Percentiles rank a stretch among this genome's conserved stretches.
Conservation (phyloP, 2,888 invertebrate genomes). For the Epinotia bilunana region DNA sequence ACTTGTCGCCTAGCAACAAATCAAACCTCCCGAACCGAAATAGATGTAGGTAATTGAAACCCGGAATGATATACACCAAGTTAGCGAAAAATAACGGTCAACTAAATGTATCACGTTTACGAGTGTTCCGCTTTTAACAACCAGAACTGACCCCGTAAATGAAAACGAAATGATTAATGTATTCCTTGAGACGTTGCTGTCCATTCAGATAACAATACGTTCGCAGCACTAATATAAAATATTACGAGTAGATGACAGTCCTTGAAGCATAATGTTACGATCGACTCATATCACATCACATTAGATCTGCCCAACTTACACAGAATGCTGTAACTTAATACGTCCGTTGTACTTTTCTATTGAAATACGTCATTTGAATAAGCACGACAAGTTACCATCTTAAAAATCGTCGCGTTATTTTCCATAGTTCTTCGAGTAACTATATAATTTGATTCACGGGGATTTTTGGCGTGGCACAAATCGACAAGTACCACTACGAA, state of each 20-base stretch:
- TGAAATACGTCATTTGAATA: no score
- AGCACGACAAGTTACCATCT: no score
- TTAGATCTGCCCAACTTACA: background rate
- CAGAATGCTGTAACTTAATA: background rate
- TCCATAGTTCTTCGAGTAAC: no score
- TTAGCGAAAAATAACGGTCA: slow-evolving; percentile 23
- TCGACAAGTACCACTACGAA: background rate
- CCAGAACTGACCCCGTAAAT: slow-evolving; percentile 5
- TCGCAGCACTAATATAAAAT: background rate
- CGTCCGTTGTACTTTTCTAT: no score
- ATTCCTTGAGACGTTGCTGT: background rate
- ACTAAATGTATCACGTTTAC: slow-evolving; percentile 6
- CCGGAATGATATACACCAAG: background rate
- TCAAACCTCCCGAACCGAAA: slow-evolving; percentile 9
- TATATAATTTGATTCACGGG: background rate
- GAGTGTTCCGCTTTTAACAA: slow-evolving; percentile 11
- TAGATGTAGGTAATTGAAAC: slow-evolving; percentile 9
- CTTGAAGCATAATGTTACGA: background rate
- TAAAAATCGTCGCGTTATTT: no score
- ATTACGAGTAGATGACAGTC: background rate
- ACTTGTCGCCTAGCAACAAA: slow-evolving; percentile 23
- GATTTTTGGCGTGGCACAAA: background rate
- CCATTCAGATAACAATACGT: background rate
- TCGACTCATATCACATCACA: background rate
- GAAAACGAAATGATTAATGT: slow-evolving; percentile 8